phyloP scores from a whole-genome alignment of 2,113 vertebrate genomes.

The Astur gentilis region DNA sequence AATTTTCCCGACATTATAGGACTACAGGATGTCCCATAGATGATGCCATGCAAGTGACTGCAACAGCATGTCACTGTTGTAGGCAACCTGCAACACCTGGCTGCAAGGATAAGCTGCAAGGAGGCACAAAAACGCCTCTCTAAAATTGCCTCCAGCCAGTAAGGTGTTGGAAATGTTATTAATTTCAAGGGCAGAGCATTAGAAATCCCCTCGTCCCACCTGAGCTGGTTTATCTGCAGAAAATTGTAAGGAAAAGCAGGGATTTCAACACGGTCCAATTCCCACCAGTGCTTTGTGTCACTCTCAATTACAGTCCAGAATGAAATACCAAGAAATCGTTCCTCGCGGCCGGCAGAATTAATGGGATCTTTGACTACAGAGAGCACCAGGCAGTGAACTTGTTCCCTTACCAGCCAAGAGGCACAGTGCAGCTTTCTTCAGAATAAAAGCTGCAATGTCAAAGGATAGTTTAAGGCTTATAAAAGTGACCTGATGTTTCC shows the following conservation, averaged over 20 bases:
- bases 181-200: background rate
- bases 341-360: constrained; percentile 32
- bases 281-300: constrained; percentile 45
- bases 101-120: background rate
- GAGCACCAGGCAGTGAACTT: constrained; percentile 39
- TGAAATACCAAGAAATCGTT: constrained; percentile 43
- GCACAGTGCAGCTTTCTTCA: constrained; percentile 43
- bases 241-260: background rate
- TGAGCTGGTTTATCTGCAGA: constrained; percentile 15
- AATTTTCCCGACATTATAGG: background rate
- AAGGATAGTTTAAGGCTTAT: constrained; percentile 21
- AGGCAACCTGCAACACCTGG: background rate
- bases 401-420: constrained; percentile 36
- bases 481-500: constrained; percentile 21
- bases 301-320: constrained; percentile 44
- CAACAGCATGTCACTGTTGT: background rate
- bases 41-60: background rate
- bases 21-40: background rate
- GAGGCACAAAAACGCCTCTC: background rate
- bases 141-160: background rate
- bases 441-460: constrained; percentile 43
- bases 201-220: constrained; percentile 11
- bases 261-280: constrained; percentile 26
- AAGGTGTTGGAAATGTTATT: background rate
- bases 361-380: constrained; percentile 50